A percentile compares a stretch with the other conserved stretches of the same genome.
These are phyloP conservation scores for Calosoma granatense DNA, from an alignment of 1,140 invertebrate genomes.

Conservation along the genomic window DNA sequence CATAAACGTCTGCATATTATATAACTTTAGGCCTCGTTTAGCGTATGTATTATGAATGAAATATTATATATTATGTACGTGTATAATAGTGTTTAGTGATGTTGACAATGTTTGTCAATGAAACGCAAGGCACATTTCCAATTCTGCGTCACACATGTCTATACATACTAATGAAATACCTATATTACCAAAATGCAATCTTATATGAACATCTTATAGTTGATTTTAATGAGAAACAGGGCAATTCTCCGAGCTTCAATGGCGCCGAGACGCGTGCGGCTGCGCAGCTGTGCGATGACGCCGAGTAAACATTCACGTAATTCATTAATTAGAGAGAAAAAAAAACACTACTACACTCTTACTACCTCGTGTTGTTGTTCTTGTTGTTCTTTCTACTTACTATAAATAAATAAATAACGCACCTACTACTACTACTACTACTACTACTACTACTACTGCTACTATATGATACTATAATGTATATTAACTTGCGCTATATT, in stretches of 20 bases:
- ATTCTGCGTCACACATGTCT: not conserved
- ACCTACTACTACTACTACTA: too few species aligned
- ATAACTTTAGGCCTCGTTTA: not conserved
- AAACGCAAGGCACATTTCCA: slow-evolving; percentile 19
- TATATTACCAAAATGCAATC: not conserved
- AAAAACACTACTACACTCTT: too few species aligned
- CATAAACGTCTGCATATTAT: not conserved
- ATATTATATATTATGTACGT: slow-evolving; percentile 2
- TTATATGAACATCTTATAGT: slow-evolving; percentile 17
- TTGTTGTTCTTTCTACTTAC: not conserved
- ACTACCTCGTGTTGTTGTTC: not conserved
- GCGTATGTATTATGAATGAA: too few species aligned
- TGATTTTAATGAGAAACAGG: slow-evolving; percentile 19
- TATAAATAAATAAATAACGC: too few species aligned
- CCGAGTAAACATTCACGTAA: too few species aligned
- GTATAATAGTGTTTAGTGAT: not conserved
- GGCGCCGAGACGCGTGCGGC: not conserved
- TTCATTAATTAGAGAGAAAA: too few species aligned
- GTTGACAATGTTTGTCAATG: not conserved
- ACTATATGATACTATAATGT: too few species aligned
- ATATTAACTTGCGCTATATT: too few species aligned
- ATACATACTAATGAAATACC: not conserved
- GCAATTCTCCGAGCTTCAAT: slow-evolving; percentile 33
- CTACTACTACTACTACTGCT: too few species aligned
- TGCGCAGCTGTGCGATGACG: too few species aligned